Evolutionary conservation across 2,797 vertebrate species (phyloP), one percentile per base, ranked within the genome.

Genomic region (Notamacropus eugenii): DNA sequence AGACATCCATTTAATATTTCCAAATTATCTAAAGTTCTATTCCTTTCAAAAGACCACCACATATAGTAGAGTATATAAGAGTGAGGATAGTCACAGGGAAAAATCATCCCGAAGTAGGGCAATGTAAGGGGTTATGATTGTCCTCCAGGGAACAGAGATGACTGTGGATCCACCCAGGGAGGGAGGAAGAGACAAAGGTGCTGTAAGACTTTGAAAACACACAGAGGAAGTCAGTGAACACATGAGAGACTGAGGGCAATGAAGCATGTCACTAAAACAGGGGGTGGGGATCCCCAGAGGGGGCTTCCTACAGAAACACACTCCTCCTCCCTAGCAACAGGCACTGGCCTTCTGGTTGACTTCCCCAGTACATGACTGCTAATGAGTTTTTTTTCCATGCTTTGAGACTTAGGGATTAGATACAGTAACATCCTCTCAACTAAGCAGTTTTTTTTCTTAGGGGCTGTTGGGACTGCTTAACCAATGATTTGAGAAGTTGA

Each of bases 351-450:
- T 57, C 54, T 11, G 10, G 31, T 54, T 92, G 59, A 40, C 57
- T 94, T 92, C 55, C 90, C 50, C 12, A 62, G 56, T 27, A 29
- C 1, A 0, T 10, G 50, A 55, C 57, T 93, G 52, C 91, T 94
- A 55, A 96, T 74, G 55, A 11, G 52, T 31, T 82, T 16, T 94
- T 95, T 94, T 95, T 92, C 90, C 54, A 52, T 50, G 56, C 82
- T 92, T 95, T 93, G 55, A 94, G 92, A 96, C 58, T 3, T n/a
- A 55, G 54, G 50, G 34, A 40, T 93, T 67, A 93, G 82, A 95
- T 34, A 28, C 4, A 59, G 4, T 4, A 46, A 91, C 28, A 91
- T 91, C 90, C 54, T 14, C 52, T 54, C 90, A 91, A 22, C 90
- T 91, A 28, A 55, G 52, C 90, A 54, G 29, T 6, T 54, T 55